Evolutionary conservation across 2,797 vertebrate species (phyloP).

Genomic region (Phataginus tricuspis): DNA sequence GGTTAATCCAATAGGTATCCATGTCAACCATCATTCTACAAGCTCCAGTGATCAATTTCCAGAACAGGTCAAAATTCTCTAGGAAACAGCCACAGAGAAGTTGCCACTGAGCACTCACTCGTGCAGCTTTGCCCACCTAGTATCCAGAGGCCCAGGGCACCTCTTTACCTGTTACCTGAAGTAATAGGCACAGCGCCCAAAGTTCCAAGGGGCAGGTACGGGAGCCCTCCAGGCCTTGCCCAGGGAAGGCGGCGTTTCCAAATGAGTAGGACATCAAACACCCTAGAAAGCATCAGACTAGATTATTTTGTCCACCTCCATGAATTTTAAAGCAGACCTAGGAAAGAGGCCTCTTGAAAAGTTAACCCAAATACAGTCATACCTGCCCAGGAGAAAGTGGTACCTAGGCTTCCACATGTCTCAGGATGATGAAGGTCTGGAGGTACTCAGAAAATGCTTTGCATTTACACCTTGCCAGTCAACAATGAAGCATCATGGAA

Average conservation of each 20-base stretch:
- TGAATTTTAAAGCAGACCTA: background rate
- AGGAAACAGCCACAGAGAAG: background rate
- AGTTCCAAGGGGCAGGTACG: background rate
- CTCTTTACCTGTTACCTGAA: background rate
- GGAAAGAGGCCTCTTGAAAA: background rate
- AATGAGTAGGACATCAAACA: background rate
- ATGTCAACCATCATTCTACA: background rate
- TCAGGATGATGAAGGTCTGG: background rate
- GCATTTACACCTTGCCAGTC: background rate
- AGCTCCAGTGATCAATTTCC: background rate
- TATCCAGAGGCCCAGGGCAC: background rate
- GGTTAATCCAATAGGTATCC: background rate
- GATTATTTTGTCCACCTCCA: background rate
- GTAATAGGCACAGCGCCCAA: background rate
- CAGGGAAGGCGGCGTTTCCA: background rate
- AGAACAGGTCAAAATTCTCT: background rate
- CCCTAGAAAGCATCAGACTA: background rate
- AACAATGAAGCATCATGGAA: background rate
- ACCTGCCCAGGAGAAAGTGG: background rate
- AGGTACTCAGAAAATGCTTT: background rate
- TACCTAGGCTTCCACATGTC: background rate
- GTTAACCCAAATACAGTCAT: background rate
- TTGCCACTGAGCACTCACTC: too few species aligned
- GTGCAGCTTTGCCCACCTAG: rapidly evolving
- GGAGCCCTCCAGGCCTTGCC: background rate